A percentile compares a stretch with the other conserved stretches of the same genome.
phyloP scores from a whole-genome alignment of 53 echinoderm and acorn worm species.

The Crossaster papposus region DNA sequence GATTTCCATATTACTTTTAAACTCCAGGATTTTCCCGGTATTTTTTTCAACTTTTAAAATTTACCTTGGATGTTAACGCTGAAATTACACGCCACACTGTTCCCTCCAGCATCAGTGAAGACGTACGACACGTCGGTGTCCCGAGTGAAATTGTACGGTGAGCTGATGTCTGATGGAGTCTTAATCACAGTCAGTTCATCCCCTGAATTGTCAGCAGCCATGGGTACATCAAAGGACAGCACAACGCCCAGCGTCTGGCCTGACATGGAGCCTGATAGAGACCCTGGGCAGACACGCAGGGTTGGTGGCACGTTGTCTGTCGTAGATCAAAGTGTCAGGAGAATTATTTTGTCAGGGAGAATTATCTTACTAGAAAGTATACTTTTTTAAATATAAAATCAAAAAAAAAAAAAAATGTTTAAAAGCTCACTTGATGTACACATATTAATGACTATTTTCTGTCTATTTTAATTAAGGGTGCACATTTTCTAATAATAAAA shows the following conservation, averaged over 20 bases:
- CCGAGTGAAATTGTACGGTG: conserved; percentile 76
- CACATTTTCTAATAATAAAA: no score
- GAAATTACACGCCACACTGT: conserved; percentile 68
- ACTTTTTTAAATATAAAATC: no score
- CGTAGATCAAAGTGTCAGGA: neutral
- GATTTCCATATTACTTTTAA: no score
- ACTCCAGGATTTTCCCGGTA: neutral
- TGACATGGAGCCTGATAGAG: conserved; percentile 57
- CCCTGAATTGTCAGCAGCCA: conserved; percentile 76
- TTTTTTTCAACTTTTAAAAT: neutral
- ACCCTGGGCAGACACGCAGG: conserved; percentile 68
- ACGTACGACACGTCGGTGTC: conserved; percentile 69
- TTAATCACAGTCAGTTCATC: conserved; percentile 45
- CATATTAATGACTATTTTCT: no score
- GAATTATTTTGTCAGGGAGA: neutral
- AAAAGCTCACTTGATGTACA: no score
- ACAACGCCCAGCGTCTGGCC: conserved; percentile 44
- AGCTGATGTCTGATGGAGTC: conserved; percentile 67
- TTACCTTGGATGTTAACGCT: conserved; percentile 69
- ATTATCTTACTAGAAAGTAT: no score
- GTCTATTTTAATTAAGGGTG: no score
- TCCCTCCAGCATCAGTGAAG: conserved; percentile 67
- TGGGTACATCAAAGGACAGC: conserved; percentile 63
- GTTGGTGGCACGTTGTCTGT: conserved; percentile 63
- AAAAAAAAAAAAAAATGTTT: no score